phyloP scores from a whole-genome alignment of 2,888 invertebrate genomes.

The Drosophila putrida region DNA sequence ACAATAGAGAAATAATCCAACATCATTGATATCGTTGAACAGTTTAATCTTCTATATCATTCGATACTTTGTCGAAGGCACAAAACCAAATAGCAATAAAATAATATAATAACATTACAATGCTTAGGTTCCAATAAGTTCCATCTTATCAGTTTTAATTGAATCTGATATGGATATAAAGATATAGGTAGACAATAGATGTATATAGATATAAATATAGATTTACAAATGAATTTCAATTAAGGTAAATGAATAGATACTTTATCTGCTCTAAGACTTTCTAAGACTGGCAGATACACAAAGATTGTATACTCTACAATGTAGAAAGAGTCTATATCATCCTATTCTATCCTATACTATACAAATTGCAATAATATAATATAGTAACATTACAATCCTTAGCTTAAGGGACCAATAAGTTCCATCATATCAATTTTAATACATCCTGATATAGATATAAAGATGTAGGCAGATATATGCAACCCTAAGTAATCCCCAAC shows the following conservation, averaged over 20 bases:
- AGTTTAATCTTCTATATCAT: background rate
- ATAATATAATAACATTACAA: background rate
- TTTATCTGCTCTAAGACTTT: too few species aligned
- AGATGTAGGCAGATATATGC: too few species aligned
- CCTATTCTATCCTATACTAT: background rate
- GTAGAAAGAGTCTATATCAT: too few species aligned
- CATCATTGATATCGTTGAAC: too few species aligned
- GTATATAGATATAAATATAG: too few species aligned
- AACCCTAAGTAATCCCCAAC: background rate
- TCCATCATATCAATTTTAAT: background rate
- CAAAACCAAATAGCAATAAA: background rate
- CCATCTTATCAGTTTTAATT: too few species aligned
- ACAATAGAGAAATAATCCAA: too few species aligned
- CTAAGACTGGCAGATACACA: too few species aligned
- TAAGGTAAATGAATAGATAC: too few species aligned
- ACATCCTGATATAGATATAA: slow-evolving; percentile 2
- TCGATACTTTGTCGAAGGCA: background rate
- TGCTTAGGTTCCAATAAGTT: background rate
- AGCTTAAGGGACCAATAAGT: background rate
- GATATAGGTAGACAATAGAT: too few species aligned
- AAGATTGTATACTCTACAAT: too few species aligned
- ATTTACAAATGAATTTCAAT: background rate
- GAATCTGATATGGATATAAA: too few species aligned
- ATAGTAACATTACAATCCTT: background rate
- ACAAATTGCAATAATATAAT: background rate